Base-by-base conservation (phyloP, 1,140 invertebrate species). In the Monomorium pharaonis region DNA sequence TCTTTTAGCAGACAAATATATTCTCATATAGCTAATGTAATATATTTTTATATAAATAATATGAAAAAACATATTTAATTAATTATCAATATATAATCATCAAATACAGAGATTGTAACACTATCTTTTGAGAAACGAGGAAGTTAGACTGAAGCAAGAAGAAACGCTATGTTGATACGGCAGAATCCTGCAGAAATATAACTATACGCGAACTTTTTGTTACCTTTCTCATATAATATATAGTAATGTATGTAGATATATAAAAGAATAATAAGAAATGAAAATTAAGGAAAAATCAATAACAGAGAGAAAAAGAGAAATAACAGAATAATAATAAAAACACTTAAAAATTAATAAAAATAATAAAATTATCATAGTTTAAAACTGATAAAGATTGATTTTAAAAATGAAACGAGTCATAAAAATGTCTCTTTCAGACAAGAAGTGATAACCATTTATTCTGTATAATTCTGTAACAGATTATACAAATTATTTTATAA, bases 51-150 rank as follows among this genome's bases (percentile, higher is more conserved):
- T 14, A 2, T 5, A 44, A 21, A 1, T 16, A 12, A 67, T 21
- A 42, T 65, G 27, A 24, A 24, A 67, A 2, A 24, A 44, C 1
- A 24, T 2, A 67, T 67, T 44, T 24, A 21, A 44, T 58, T 4
- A 18, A 21, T 6, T 14, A 44, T 44, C 37, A 6, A 3, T 6
- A 7, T 12, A 0, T 4, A 7, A 74, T 44, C 3, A 49, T 63
- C n/a, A 18, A 63, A 80, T 16, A 14, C 14, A 83, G 67, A 83
- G 78, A 37, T 24, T 12, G 78, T 74, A 72, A 81, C 78, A 81
- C 78, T 72, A 58, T 83, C 78, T 83, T 72, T 83, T 21, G 65
- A 74, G 78, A 58, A 60, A 56, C 12, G 27, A 74, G 60, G n/a
- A 70, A 83, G 67, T 72, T 83, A 83, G 9, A n/a, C 9, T 18